Conservation (phyloP, 2,888 invertebrate genomes). For the Chouioia cunea region DNA sequence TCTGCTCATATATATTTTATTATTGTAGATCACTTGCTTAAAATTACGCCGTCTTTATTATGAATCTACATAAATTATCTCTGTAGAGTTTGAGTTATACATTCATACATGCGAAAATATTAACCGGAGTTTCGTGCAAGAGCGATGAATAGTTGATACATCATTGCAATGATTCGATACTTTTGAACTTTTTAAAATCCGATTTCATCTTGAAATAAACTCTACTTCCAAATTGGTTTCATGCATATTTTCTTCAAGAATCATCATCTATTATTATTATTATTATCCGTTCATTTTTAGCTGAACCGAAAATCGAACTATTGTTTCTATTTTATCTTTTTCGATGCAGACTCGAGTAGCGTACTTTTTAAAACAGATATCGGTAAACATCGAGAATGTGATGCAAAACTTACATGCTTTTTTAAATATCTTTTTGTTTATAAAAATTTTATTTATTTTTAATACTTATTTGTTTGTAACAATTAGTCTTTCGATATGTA, state of each 20-base stretch:
- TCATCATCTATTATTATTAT: background rate
- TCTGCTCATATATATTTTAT: conserved; percentile 46
- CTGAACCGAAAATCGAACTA: background rate
- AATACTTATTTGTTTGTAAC: conserved; percentile 23
- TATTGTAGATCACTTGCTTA: conserved; percentile 46
- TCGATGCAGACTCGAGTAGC: background rate
- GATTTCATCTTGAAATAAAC: conserved; percentile 10
- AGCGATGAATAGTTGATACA: conserved; percentile 41
- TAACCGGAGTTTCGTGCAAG: conserved; percentile 46
- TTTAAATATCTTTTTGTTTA: conserved; percentile 28
- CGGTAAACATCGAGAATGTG: conserved; percentile 30
- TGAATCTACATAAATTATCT: conserved; percentile 44
- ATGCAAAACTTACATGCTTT: conserved; percentile 27
- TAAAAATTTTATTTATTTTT: conserved; percentile 42
- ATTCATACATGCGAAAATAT: conserved; percentile 43
- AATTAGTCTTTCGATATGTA: conserved; percentile 47
- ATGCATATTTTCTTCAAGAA: background rate
- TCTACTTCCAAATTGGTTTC: background rate
- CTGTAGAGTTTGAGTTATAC: conserved; percentile 38
- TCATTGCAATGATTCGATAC: conserved; percentile 8
- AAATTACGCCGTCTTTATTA: conserved; percentile 41
- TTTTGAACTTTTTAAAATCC: background rate
- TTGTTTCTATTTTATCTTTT: background rate
- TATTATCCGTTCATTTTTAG: conserved; percentile 1
- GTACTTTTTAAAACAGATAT: conserved; percentile 20